A percentile compares a stretch with the other conserved stretches of the same genome.
These are phyloP conservation scores for Stomatorhinus ivindoensis DNA, from an alignment of 2,113 vertebrate species.

Conservation along the genomic window DNA sequence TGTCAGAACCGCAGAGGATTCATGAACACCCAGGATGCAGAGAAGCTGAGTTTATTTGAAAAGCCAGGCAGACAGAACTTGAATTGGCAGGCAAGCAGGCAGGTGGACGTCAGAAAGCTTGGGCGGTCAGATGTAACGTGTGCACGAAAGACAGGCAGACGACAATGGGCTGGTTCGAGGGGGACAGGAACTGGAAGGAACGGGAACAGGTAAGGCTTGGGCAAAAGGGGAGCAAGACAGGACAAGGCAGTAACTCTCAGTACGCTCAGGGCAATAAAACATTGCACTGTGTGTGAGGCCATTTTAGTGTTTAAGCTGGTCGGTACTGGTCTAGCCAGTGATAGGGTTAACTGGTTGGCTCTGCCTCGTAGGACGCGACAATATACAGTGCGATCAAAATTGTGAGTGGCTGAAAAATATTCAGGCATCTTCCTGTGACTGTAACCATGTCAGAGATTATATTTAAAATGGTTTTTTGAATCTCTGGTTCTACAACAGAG, in stretches of 20 bases:
- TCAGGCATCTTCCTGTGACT: background rate
- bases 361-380: background rate
- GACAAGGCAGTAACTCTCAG: background rate
- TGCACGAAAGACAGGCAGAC: background rate
- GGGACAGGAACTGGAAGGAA: background rate
- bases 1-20: background rate
- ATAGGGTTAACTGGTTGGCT: background rate
- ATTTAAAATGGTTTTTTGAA: background rate
- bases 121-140: background rate
- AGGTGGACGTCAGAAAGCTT: background rate
- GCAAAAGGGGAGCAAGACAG: background rate
- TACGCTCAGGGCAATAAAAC: background rate
- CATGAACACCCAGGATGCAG: background rate
- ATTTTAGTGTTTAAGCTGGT: background rate
- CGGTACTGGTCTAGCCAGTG: background rate
- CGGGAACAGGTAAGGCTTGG: background rate
- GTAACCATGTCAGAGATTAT: background rate
- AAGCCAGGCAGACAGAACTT: background rate
- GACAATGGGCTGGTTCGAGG: background rate
- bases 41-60: background rate
- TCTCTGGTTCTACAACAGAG: background rate
- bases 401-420: background rate
- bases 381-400: background rate
- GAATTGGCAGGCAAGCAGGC: background rate
- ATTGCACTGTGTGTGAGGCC: background rate